These are phyloP conservation scores for Alethe castanea DNA, from an alignment of 2,113 vertebrate genomes.

Conservation along the genomic window DNA sequence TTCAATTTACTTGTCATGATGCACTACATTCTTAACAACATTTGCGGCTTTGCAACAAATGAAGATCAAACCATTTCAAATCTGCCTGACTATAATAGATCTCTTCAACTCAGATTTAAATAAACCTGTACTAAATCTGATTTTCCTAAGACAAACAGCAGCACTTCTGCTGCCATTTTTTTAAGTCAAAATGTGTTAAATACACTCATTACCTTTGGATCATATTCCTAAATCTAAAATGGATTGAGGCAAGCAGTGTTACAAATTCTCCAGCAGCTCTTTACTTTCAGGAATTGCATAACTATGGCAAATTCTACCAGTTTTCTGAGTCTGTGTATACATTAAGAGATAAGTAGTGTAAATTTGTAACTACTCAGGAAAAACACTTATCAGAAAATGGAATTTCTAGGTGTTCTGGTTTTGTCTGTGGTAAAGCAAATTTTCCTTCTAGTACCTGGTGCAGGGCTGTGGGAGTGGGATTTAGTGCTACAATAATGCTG, in stretches of 20 bases:
- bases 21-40: neutral
- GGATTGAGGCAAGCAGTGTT: neutral
- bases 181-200: neutral
- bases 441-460: neutral
- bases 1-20: neutral
- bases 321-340: neutral
- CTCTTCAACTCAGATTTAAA: neutral
- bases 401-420: neutral
- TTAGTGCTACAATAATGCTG: neutral
- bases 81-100: neutral
- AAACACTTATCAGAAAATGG: neutral
- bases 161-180: neutral
- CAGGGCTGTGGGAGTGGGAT: neutral
- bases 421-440: neutral
- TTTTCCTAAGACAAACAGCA: neutral
- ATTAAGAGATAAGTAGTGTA: neutral
- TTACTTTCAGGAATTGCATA: neutral
- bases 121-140: neutral
- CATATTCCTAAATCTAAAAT: neutral
- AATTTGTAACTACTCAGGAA: neutral
- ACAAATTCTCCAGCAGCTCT: neutral
- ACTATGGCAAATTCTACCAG: neutral
- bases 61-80: neutral
- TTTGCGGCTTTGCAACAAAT: neutral
- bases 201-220: neutral